Evolutionary conservation across 2,113 vertebrate species (phyloP).

Genomic region (Smithornis capensis): DNA sequence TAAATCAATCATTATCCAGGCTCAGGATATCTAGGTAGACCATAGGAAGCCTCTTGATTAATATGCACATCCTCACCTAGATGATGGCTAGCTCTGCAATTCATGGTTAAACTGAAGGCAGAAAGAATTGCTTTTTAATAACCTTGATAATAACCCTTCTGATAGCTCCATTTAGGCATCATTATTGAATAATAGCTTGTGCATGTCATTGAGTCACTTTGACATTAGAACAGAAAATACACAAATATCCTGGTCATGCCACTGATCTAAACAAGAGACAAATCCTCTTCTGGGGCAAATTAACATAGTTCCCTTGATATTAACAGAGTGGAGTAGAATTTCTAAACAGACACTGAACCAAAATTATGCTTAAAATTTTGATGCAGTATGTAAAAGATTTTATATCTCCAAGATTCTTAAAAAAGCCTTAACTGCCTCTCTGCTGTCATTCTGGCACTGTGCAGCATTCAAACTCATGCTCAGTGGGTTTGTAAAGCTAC

Average conservation of each 20-base stretch:
- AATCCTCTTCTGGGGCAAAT: background rate
- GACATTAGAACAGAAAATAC: slow-evolving; percentile 20
- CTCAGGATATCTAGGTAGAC: slow-evolving; percentile 38
- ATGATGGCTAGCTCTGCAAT: slow-evolving; percentile 27
- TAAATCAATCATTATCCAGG: slow-evolving; percentile 53
- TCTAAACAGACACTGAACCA: background rate
- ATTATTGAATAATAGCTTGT: slow-evolving; percentile 42
- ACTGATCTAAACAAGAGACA: slow-evolving; percentile 30
- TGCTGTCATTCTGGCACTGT: background rate
- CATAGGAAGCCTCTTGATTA: slow-evolving; percentile 65
- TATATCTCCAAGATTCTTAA: fast-evolving
- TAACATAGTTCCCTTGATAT: background rate
- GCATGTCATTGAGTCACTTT: slow-evolving; percentile 21
- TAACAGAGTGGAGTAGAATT: background rate
- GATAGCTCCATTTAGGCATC: slow-evolving; percentile 48
- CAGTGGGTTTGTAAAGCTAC: background rate
- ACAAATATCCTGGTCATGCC: slow-evolving; percentile 35
- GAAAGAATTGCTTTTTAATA: slow-evolving; percentile 65
- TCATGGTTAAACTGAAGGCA: slow-evolving; percentile 37
- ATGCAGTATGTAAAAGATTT: background rate
- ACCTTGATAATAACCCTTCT: slow-evolving; percentile 64
- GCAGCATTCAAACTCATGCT: background rate
- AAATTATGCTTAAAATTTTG: background rate
- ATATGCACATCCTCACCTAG: slow-evolving; percentile 54
- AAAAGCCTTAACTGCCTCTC: background rate